Percentiles rank a stretch among this genome's conserved stretches.
Conservation (phyloP, 2,113 vertebrate genomes). For the Irena cyanogastra region DNA sequence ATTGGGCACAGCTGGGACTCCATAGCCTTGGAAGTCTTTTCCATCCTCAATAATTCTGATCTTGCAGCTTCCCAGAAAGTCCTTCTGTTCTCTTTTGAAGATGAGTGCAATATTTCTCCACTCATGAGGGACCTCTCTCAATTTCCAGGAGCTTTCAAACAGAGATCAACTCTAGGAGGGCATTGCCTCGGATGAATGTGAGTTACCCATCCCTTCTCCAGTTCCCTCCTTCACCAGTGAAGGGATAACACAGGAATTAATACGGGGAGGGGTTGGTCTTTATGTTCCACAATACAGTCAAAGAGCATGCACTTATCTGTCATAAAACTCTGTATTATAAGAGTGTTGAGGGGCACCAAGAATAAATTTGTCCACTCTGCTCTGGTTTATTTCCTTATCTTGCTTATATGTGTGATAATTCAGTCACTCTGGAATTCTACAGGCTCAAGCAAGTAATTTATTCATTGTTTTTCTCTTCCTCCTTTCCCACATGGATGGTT, state of each 20-base stretch:
- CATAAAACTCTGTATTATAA: neutral
- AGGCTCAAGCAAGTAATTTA: constrained; percentile 30
- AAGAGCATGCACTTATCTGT: neutral
- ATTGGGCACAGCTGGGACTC: fast-evolving
- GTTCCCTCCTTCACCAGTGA: neutral
- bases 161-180: neutral
- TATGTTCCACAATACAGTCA: neutral
- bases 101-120: neutral
- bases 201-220: neutral
- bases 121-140: neutral
- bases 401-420: neutral
- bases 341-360: neutral
- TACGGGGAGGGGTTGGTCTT: neutral
- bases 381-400: neutral
- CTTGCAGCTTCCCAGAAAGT: neutral
- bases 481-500: neutral
- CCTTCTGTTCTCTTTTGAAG: neutral
- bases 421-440: neutral
- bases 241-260: neutral
- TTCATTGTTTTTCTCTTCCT: constrained; percentile 6
- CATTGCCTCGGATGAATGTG: neutral
- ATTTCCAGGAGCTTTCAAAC: neutral
- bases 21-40: fast-evolving
- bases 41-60: neutral
- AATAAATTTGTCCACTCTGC: neutral